A percentile compares a stretch with the other conserved stretches of the same genome.
phyloP scores from a whole-genome alignment of 1,140 invertebrate genomes.

The Adelges cooleyi region DNA sequence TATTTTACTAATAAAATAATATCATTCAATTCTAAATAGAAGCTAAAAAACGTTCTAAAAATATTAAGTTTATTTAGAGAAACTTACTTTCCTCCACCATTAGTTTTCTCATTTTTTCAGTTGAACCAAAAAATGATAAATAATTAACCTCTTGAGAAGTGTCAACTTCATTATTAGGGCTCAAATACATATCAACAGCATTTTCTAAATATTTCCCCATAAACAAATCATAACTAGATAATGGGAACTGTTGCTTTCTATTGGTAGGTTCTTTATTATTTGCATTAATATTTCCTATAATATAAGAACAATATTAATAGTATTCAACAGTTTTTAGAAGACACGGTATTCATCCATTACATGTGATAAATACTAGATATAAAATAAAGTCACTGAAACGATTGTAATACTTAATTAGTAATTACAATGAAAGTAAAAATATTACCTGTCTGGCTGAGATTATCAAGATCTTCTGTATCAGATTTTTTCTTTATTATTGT shows the following conservation, averaged over 20 bases:
- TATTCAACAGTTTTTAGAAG: too few relatives aligned
- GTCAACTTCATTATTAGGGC: not conserved
- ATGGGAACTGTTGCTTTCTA: slow-evolving; percentile 14
- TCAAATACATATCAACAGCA: not conserved
- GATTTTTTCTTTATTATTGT: not conserved
- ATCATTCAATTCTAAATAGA: too few relatives aligned
- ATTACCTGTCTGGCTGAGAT: not conserved
- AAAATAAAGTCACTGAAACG: too few relatives aligned
- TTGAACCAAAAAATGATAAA: slow-evolving; percentile 17
- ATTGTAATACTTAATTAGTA: too few relatives aligned
- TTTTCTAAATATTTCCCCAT: slow-evolving; percentile 16
- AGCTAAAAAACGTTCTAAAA: too few relatives aligned
- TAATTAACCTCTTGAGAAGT: not conserved
- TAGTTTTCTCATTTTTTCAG: slow-evolving; percentile 8
- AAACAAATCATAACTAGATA: slow-evolving; percentile 8
- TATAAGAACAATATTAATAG: not conserved
- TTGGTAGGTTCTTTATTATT: not conserved
- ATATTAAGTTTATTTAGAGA: too few relatives aligned
- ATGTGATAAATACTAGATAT: too few relatives aligned
- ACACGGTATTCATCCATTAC: too few relatives aligned
- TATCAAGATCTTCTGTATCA: not conserved
- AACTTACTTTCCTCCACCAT: slow-evolving; percentile 7
- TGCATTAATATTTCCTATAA: not conserved
- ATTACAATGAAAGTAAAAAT: too few relatives aligned
- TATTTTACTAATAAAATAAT: too few relatives aligned